phyloP scores from a whole-genome alignment of 2,113 vertebrate species.

The Neogale vison region DNA sequence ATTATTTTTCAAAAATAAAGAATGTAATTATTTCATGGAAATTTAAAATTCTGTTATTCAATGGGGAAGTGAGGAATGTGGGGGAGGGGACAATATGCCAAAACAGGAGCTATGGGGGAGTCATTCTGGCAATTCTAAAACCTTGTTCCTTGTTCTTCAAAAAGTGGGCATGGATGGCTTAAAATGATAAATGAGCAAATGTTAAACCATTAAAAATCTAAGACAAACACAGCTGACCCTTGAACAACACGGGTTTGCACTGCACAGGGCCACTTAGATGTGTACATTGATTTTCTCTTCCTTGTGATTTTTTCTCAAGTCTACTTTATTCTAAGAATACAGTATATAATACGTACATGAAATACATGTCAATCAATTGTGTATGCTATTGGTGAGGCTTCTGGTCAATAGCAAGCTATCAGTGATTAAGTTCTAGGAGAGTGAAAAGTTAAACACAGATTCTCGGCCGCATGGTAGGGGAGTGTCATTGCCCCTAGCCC shows the following conservation, averaged over 20 bases:
- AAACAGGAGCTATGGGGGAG: neutral
- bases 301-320: neutral
- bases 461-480: neutral
- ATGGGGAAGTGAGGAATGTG: neutral
- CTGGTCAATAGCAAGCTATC: neutral
- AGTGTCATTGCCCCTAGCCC: neutral
- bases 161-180: neutral
- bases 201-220: neutral
- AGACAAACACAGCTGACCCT: neutral
- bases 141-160: neutral
- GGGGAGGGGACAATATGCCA: neutral
- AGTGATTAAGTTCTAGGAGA: neutral
- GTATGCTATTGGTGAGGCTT: neutral
- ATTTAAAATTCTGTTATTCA: neutral
- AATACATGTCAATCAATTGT: neutral
- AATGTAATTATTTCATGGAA: neutral
- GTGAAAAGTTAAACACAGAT: neutral
- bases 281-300: neutral
- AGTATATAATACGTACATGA: neutral
- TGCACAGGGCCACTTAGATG: neutral
- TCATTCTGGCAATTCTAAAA: neutral
- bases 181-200: neutral
- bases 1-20: neutral
- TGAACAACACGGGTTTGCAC: neutral
- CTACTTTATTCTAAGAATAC: neutral